Percentiles rank a stretch among this genome's conserved stretches.
These are phyloP conservation scores for Periophthalmodon schlosseri DNA, from an alignment of 2,113 vertebrate genomes.

Conservation along the genomic window DNA sequence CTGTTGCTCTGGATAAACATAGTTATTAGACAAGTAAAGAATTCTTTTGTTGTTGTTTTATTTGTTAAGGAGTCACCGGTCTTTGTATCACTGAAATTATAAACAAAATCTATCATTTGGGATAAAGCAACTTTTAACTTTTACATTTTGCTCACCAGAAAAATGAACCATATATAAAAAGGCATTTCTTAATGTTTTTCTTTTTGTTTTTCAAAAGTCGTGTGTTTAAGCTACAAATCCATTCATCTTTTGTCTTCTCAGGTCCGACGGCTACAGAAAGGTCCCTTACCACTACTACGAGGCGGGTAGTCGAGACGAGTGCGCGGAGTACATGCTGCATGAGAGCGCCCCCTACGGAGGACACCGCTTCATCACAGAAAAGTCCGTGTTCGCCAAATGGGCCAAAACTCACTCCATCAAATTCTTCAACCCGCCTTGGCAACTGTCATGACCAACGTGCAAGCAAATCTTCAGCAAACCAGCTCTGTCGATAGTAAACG, in stretches of 20 bases:
- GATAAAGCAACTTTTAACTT: no score
- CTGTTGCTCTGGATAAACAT: no score
- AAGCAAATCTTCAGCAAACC: not conserved
- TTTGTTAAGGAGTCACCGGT: no score
- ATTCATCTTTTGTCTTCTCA: slow-evolving; percentile 43
- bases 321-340: slow-evolving; percentile 92
- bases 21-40: no score
- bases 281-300: slow-evolving; percentile 98
- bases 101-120: no score
- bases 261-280: slow-evolving; percentile 87
- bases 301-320: slow-evolving; percentile 89
- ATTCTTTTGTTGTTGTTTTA: no score
- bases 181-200: no score
- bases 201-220: no score
- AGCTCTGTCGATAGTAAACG: not conserved
- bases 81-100: no score
- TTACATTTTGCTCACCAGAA: no score
- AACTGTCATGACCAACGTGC: slow-evolving; percentile 82
- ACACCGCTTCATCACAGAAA: slow-evolving; percentile 97
- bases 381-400: slow-evolving; percentile 95
- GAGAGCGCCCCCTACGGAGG: slow-evolving; percentile 95
- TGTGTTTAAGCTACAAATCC: no score
- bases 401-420: slow-evolving; percentile 89
- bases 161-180: no score
- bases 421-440: slow-evolving; percentile 94